phyloP scores from a whole-genome alignment of 2,113 vertebrate species.

The human (Homo sapiens) region GRCh38 chr14:34089501-34090000 shows the following conservation, averaged over 20 bases:
- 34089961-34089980: slow-evolving; percentile 37
- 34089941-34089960: slow-evolving; percentile 69
- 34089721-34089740: slow-evolving; percentile 79
- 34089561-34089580: slow-evolving; percentile 72
- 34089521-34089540: slow-evolving; percentile 73
- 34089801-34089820: slow-evolving; percentile 67
- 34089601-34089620: slow-evolving; percentile 65
- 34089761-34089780: slow-evolving; percentile 79
- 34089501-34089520: slow-evolving; percentile 78
- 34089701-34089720: slow-evolving; percentile 79
- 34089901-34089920: slow-evolving; percentile 55
- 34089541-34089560: slow-evolving; percentile 75
- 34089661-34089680: slow-evolving; percentile 82
- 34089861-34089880: slow-evolving; percentile 71
- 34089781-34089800: slow-evolving; percentile 74
- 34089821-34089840: slow-evolving; percentile 64
- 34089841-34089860: slow-evolving; percentile 75
- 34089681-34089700: slow-evolving; percentile 80
- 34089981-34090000: neutral
- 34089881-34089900: slow-evolving; percentile 73
- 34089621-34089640: slow-evolving; percentile 68
- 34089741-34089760: slow-evolving; percentile 76
- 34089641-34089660: slow-evolving; percentile 78
- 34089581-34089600: slow-evolving; percentile 66
- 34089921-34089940: slow-evolving; percentile 68